Evolutionary conservation across 2,888 invertebrate species (phyloP).

Genomic region (Coelinius sp.): DNA sequence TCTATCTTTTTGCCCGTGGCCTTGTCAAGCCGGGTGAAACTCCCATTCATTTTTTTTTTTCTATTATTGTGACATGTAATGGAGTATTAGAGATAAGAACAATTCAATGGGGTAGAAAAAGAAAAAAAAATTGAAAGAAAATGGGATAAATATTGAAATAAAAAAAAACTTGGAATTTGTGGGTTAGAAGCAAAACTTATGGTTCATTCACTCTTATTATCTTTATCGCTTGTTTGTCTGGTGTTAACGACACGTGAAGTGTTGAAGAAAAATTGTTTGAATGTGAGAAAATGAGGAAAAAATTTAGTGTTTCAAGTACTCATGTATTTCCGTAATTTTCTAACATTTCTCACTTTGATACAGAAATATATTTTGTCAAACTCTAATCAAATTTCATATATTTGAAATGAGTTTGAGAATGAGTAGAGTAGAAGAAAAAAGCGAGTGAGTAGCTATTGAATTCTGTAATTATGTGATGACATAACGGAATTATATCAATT

Average conservation of each 20-base stretch:
- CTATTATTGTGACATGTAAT: slow-evolving; percentile 17
- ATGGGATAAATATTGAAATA: slow-evolving; percentile 5
- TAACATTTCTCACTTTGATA: too few relatives aligned
- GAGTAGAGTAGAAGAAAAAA: too few relatives aligned
- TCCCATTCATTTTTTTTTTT: slow-evolving; percentile 12
- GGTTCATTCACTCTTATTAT: slow-evolving; percentile 25
- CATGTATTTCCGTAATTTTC: too few relatives aligned
- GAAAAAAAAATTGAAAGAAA: not conserved
- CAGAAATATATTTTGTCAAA: too few relatives aligned
- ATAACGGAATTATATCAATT: too few relatives aligned
- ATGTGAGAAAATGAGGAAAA: not conserved
- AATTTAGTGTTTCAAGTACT: not conserved
- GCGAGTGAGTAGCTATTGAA: too few relatives aligned
- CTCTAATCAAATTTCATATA: too few relatives aligned
- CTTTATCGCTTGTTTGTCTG: slow-evolving; percentile 35
- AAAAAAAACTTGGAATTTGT: not conserved
- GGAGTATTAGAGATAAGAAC: slow-evolving; percentile 35
- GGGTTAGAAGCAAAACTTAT: not conserved
- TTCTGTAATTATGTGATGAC: too few relatives aligned
- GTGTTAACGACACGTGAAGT: slow-evolving; percentile 27
- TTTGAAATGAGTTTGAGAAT: too few relatives aligned
- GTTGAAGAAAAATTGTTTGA: not conserved
- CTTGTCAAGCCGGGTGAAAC: slow-evolving; percentile 37
- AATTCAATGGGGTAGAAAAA: slow-evolving; percentile 32
- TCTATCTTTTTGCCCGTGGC: slow-evolving; percentile 34